Evolutionary conservation across 2,888 invertebrate species (phyloP).

Genomic region (Eristalis intricaria): DNA sequence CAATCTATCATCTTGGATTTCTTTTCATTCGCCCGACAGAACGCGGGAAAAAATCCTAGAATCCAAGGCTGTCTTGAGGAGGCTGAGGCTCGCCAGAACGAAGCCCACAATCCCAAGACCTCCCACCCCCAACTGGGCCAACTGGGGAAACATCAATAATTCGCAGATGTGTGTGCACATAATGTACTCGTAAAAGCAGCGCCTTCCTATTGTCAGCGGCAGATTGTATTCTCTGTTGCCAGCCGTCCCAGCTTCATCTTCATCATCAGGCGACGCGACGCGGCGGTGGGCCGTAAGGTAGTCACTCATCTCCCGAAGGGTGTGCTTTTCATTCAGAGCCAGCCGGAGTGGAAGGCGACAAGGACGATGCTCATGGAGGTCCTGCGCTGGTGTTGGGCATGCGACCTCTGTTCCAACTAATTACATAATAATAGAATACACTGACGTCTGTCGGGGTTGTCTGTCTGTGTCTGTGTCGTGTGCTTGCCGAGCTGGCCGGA

Average conservation of each 20-base stretch:
- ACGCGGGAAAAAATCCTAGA: neutral
- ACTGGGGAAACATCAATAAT: constrained; percentile 14
- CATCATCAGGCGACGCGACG: neutral
- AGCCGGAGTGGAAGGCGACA: neutral
- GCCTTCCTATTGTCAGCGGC: constrained; percentile 19
- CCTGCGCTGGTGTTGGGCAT: neutral
- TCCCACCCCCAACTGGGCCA: neutral
- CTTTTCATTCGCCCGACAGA: neutral
- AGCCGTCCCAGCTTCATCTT: constrained; percentile 23
- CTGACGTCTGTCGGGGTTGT: neutral
- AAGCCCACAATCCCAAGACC: neutral
- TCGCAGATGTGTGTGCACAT: constrained; percentile 13
- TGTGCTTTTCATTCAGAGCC: neutral
- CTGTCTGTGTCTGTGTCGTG: neutral
- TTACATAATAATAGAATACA: constrained; percentile 24
- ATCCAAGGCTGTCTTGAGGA: neutral
- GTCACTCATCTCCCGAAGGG: neutral
- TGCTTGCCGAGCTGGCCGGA: neutral
- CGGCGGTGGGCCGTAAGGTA: neutral
- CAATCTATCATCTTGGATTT: neutral
- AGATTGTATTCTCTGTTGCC: constrained; percentile 14
- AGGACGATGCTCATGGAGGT: constrained; percentile 1
- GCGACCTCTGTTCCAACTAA: constrained; percentile 20
- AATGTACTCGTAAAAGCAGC: constrained; percentile 3
- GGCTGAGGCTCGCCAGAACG: neutral